Evolutionary conservation across 1,140 invertebrate species (phyloP).

Genomic region (Ceratina japonica): DNA sequence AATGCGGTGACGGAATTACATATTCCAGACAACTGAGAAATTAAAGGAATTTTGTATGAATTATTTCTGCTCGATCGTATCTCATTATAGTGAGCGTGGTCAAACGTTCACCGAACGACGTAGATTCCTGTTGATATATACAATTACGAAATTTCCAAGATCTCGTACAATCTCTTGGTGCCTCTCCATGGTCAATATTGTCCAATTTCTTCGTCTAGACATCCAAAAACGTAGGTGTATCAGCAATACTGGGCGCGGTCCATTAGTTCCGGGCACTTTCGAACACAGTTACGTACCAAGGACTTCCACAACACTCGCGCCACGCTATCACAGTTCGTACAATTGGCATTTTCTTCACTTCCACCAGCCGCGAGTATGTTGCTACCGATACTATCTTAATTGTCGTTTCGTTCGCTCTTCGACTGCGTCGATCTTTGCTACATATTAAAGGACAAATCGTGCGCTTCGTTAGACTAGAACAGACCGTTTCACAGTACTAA

Average conservation of each 20-base stretch:
- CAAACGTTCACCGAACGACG: too few species aligned
- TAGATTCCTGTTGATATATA: too few species aligned
- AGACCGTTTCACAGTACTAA: too few species aligned
- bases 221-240: slow-evolving; percentile 24
- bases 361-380: not conserved
- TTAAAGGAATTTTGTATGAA: not conserved
- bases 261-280: slow-evolving; percentile 48
- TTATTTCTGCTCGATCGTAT: not conserved
- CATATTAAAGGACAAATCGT: not conserved
- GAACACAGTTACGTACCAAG: slow-evolving; percentile 38
- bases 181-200: too few species aligned
- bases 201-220: not conserved
- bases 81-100: too few species aligned
- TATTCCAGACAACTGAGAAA: not conserved
- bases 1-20: not conserved
- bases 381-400: not conserved
- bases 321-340: not conserved
- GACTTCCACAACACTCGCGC: slow-evolving; percentile 38
- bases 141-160: not conserved
- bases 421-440: not conserved
- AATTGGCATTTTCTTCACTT: slow-evolving; percentile 18
- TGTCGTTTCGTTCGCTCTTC: not conserved
- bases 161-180: not conserved
- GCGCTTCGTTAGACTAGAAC: not conserved
- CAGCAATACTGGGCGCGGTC: slow-evolving; percentile 7